phyloP scores from a whole-genome alignment of 2,113 vertebrate genomes.

The Upupa epops region DNA sequence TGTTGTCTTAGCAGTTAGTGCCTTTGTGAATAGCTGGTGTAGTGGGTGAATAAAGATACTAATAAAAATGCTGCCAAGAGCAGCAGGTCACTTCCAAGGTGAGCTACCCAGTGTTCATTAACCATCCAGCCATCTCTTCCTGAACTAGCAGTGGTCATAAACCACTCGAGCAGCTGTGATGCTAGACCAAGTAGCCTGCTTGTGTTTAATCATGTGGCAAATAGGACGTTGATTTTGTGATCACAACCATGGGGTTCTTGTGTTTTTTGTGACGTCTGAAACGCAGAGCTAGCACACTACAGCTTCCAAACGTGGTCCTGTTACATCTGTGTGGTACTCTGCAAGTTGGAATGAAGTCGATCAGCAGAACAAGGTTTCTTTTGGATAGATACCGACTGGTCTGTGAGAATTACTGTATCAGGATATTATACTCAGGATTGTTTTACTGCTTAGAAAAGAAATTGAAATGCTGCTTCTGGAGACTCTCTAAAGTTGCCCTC shows the following conservation, averaged over 20 bases:
- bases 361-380: not conserved
- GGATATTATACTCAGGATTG: not conserved
- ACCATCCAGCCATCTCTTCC: not conserved
- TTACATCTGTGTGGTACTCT: not conserved
- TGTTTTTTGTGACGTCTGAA: not conserved
- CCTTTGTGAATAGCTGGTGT: not conserved
- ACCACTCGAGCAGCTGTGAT: not conserved
- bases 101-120: not conserved
- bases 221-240: not conserved
- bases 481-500: not conserved
- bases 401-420: no score
- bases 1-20: not conserved
- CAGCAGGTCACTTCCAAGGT: not conserved
- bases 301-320: not conserved
- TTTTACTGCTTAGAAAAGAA: not conserved
- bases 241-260: not conserved
- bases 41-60: not conserved
- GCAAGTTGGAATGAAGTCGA: not conserved
- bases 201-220: not conserved
- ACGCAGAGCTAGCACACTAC: not conserved
- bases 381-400: not conserved
- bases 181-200: not conserved
- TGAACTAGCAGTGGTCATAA: not conserved
- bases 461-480: not conserved
- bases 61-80: not conserved